Percentiles rank a stretch among this genome's conserved stretches.
Evolutionary conservation across 2,888 invertebrate genomes (phyloP).

Genomic region (Cerastoderma edule): DNA sequence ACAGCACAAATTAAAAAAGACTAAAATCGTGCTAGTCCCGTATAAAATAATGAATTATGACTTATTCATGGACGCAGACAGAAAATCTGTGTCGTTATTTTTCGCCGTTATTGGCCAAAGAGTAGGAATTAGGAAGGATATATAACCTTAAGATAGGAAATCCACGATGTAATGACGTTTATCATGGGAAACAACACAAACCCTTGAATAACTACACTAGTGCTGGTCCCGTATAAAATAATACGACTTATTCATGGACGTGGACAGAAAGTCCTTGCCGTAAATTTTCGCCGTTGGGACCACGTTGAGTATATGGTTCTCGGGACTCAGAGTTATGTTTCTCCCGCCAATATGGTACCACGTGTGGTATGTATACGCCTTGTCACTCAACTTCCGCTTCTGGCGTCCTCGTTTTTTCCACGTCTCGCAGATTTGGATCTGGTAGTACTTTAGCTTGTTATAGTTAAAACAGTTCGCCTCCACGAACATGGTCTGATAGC

Average conservation of each 20-base stretch:
- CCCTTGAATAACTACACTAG: no score
- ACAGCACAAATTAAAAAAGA: no score
- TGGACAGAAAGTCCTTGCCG: constrained; percentile 6
- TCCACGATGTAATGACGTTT: no score
- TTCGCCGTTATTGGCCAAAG: no score
- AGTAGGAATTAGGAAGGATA: no score
- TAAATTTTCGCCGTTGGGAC: constrained; percentile 18
- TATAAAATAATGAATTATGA: no score
- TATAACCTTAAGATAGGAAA: no score
- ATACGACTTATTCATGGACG: constrained; percentile 10
- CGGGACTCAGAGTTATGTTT: constrained; percentile 9
- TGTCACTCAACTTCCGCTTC: constrained; percentile 2
- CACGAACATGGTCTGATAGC: constrained; percentile 7
- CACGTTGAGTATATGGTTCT: constrained; percentile 6
- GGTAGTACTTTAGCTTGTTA: background rate
- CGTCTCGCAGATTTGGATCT: constrained; percentile 13
- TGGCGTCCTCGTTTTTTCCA: constrained; percentile 18
- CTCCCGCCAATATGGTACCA: constrained; percentile 14
- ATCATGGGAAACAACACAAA: no score
- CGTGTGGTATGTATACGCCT: constrained; percentile 16
- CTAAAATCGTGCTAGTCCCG: no score
- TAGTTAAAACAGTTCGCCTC: constrained; percentile 17
- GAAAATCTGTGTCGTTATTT: no score
- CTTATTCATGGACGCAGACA: no score
- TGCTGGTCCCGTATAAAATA: constrained; percentile 4